Conservation (phyloP, 2,888 invertebrate species). For the Cecidostiba fungosa region DNA sequence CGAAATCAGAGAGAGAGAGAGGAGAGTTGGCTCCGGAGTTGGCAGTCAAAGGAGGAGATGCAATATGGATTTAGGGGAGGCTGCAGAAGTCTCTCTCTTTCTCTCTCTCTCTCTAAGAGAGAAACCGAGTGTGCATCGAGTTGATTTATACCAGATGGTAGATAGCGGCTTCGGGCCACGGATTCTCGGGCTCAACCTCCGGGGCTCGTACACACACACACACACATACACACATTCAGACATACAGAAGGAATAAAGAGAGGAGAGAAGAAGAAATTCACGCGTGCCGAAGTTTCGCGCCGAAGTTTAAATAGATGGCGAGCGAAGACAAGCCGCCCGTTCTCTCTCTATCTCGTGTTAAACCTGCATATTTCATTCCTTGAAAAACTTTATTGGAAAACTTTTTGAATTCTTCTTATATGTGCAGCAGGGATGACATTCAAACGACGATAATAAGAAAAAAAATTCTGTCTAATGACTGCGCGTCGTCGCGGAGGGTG, state of each 20-base stretch:
- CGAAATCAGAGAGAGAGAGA: conserved; percentile 62
- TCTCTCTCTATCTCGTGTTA: background rate
- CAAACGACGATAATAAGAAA: background rate
- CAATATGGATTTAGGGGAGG: conserved; percentile 75
- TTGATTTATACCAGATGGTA: conserved; percentile 80
- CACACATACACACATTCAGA: background rate
- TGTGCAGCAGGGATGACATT: background rate
- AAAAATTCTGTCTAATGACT: background rate
- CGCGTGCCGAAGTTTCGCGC: conserved; percentile 27
- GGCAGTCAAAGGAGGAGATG: conserved; percentile 66
- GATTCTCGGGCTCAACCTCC: conserved; percentile 53
- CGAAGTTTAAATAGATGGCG: conserved; percentile 28
- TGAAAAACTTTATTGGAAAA: background rate
- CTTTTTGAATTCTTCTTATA: background rate
- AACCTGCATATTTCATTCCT: conserved; percentile 37
- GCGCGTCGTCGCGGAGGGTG: conserved; percentile 43
- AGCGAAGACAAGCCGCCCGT: background rate
- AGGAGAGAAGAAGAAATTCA: conserved; percentile 46
- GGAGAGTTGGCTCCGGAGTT: conserved; percentile 48
- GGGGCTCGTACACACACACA: background rate
- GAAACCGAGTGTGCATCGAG: conserved; percentile 74
- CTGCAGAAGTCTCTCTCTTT: conserved; percentile 60
- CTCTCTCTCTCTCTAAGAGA: conserved; percentile 70
- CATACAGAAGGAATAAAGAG: conserved; percentile 5
- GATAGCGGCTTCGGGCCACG: conserved; percentile 69